Evolutionary conservation across 2,888 invertebrate species (phyloP).

Genomic region (Hofmannophila pseudospretella): DNA sequence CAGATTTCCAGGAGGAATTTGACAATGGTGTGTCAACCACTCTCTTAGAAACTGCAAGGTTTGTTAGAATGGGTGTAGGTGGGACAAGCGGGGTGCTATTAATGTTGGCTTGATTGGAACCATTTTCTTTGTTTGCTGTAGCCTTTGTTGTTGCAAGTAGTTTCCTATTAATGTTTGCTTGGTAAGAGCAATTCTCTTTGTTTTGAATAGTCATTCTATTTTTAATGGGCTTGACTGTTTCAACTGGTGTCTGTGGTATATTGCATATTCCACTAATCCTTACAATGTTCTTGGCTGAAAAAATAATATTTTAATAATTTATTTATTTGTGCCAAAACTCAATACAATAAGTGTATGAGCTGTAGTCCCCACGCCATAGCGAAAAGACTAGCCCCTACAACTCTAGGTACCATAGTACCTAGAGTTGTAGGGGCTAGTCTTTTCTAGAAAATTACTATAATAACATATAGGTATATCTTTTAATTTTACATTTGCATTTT

Average conservation of each 20-base stretch:
- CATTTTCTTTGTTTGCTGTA: constrained; percentile 51
- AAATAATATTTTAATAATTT: not conserved
- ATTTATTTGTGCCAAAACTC: too few species aligned
- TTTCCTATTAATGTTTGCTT: constrained; percentile 19
- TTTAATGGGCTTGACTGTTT: constrained; percentile 23
- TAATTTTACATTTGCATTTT: too few species aligned
- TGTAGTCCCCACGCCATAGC: too few species aligned
- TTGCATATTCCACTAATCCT: constrained; percentile 59
- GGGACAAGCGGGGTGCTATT: constrained; percentile 18
- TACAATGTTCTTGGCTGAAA: constrained; percentile 32
- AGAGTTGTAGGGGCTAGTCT: too few species aligned
- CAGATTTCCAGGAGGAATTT: constrained; percentile 55
- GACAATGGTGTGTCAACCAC: constrained; percentile 45
- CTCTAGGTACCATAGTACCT: too few species aligned
- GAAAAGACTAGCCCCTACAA: too few species aligned
- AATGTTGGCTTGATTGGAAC: constrained; percentile 19
- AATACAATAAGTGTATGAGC: too few species aligned
- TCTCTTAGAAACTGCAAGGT: constrained; percentile 9
- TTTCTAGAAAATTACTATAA: too few species aligned
- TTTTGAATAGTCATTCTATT: constrained; percentile 35
- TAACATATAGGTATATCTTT: too few species aligned
- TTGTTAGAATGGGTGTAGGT: constrained; percentile 4
- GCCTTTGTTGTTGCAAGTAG: constrained; percentile 25
- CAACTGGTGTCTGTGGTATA: constrained; percentile 51
- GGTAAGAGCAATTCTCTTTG: constrained; percentile 45